Conservation (phyloP, 2,113 vertebrate genomes). For the Nannobrachium achirus region DNA sequence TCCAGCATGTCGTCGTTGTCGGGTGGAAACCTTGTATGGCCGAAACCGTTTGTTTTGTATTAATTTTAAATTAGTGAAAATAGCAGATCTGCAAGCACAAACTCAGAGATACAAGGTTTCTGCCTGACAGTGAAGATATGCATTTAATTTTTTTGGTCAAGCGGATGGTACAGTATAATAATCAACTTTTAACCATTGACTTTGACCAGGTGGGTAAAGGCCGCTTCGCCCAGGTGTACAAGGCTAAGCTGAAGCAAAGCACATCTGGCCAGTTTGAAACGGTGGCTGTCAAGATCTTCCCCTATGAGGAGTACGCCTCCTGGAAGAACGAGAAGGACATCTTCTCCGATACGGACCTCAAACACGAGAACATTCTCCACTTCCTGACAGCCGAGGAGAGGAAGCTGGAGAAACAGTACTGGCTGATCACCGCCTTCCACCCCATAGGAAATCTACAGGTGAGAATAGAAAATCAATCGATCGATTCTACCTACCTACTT, state of each 20-base stretch:
- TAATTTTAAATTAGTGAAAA: too few species aligned
- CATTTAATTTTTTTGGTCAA: too few species aligned
- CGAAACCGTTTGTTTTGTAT: too few species aligned
- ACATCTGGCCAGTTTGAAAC: conserved; percentile 88
- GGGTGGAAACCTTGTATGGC: too few species aligned
- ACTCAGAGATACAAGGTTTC: too few species aligned
- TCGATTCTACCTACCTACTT: too few species aligned
- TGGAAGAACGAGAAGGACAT: conserved; percentile 97
- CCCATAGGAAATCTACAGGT: conserved; percentile 88
- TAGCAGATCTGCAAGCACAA: too few species aligned
- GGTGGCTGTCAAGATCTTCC: conserved; percentile 95
- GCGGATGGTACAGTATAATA: neutral
- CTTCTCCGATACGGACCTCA: conserved; percentile 92
- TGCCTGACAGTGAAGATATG: too few species aligned
- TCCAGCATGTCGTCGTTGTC: too few species aligned
- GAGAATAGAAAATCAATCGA: conserved; percentile 12
- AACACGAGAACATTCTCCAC: conserved; percentile 92
- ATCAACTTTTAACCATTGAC: neutral
- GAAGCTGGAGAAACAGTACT: conserved; percentile 89
- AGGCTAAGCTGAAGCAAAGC: conserved; percentile 92
- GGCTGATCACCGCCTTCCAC: conserved; percentile 96
- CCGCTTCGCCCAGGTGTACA: conserved; percentile 93
- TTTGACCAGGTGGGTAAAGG: conserved; percentile 88
- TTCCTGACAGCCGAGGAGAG: conserved; percentile 93
- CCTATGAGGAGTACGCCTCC: conserved; percentile 91